Conservation (phyloP, 2,113 vertebrate genomes). For the Baryphthengus martii region DNA sequence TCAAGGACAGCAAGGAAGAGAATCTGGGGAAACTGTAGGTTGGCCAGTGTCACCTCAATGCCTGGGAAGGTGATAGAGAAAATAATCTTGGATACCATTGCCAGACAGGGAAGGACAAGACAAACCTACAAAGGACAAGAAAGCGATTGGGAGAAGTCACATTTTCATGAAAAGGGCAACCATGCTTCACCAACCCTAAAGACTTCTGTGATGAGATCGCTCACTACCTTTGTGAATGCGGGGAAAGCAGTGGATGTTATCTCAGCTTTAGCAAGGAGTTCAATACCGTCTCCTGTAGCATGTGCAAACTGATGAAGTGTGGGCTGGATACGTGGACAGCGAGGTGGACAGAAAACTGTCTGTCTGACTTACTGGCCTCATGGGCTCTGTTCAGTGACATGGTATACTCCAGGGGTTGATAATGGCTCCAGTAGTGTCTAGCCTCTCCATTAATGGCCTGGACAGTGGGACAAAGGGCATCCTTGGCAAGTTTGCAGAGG, state of each 20-base stretch:
- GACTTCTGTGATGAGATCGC: background rate
- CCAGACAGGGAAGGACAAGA: background rate
- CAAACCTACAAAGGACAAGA: background rate
- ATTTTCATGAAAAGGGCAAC: background rate
- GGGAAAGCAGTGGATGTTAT: background rate
- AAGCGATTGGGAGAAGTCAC: background rate
- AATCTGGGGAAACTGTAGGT: background rate
- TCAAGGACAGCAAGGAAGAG: background rate
- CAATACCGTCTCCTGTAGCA: fast-evolving
- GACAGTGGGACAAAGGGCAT: background rate
- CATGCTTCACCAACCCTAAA: background rate
- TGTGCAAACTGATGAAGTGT: background rate
- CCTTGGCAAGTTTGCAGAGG: background rate
- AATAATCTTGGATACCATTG: background rate
- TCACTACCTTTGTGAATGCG: background rate
- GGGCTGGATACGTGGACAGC: background rate
- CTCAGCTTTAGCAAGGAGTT: background rate
- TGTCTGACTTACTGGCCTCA: background rate
- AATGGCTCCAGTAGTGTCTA: background rate
- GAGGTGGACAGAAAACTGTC: background rate
- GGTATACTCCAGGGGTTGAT: background rate
- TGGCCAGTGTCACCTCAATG: background rate
- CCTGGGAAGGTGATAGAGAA: background rate
- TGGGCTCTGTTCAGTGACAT: background rate
- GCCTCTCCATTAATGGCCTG: background rate